Conservation (phyloP, 2,888 invertebrate genomes). For the Rhabditoides inermis region DNA sequence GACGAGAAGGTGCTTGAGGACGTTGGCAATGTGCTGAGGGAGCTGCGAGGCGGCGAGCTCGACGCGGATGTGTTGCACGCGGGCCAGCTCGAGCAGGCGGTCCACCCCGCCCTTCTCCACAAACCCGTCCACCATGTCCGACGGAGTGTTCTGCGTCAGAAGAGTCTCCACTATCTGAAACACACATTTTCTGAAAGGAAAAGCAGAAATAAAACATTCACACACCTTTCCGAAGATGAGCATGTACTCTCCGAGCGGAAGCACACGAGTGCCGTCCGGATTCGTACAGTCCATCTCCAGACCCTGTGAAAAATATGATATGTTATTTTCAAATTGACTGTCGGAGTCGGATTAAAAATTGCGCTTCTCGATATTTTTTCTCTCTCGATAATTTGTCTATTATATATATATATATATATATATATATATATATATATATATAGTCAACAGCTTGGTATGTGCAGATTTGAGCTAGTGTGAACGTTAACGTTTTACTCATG, state of each 20-base stretch:
- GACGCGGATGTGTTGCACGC: conserved; percentile 7
- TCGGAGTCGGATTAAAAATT: no score
- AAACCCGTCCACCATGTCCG: conserved; percentile 25
- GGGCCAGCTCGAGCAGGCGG: conserved; percentile 18
- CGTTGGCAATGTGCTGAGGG: conserved; percentile 23
- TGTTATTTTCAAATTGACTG: no score
- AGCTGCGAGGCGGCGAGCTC: conserved; percentile 9
- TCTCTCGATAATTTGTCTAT: no score
- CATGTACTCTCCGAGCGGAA: conserved; percentile 41
- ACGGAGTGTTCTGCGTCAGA: conserved; percentile 20
- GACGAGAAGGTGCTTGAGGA: conserved; percentile 28
- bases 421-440: no score
- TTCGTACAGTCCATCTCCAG: conserved; percentile 21
- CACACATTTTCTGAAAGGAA: no score
- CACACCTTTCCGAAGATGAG: conserved; percentile 22
- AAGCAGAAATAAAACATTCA: not conserved
- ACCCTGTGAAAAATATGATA: no score
- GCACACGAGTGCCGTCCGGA: conserved; percentile 16
- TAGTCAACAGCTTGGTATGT: no score
- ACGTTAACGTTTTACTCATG: no score
- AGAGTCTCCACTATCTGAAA: conserved; percentile 30
- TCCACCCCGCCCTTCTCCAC: conserved; percentile 16
- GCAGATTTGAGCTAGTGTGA: no score
- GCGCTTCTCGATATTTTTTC: no score
- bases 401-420: no score